Evolutionary conservation across 1,140 invertebrate genomes (phyloP).

Genomic region (Fragariocoptes setiger): DNA sequence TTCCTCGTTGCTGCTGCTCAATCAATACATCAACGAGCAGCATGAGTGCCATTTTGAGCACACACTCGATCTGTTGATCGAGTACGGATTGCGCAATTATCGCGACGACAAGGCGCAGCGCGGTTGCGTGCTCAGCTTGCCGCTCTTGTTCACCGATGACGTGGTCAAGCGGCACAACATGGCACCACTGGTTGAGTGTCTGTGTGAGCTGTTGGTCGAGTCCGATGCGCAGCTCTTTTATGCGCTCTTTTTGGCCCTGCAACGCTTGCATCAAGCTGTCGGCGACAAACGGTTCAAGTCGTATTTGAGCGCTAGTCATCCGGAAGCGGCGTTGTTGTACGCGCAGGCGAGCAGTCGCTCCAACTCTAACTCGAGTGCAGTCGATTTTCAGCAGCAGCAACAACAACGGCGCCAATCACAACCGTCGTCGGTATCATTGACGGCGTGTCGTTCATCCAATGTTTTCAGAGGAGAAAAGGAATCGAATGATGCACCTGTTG

Average conservation of each 20-base stretch:
- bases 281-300: slow-evolving; percentile 6
- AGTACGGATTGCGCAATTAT: slow-evolving; percentile 10
- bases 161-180: slow-evolving; percentile 10
- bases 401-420: not conserved
- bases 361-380: not conserved
- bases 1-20: not conserved
- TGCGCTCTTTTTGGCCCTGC: slow-evolving; percentile 12
- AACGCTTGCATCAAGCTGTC: slow-evolving; percentile 11
- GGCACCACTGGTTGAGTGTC: slow-evolving; percentile 9
- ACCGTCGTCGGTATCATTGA: no score
- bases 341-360: slow-evolving; percentile 1
- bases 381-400: not conserved
- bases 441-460: no score
- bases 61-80: slow-evolving; percentile 10
- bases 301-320: slow-evolving; percentile 3
- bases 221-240: slow-evolving; percentile 12
- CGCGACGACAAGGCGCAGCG: slow-evolving; percentile 8
- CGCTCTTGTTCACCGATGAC: slow-evolving; percentile 11
- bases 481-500: no score
- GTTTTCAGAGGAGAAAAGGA: no score
- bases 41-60: slow-evolving; percentile 9
- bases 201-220: slow-evolving; percentile 11
- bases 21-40: not conserved
- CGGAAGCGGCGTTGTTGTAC: slow-evolving; percentile 2
- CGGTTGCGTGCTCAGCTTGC: slow-evolving; percentile 10